These are phyloP conservation scores for Micrastur ruficollis DNA, from an alignment of 2,797 vertebrate species.

Conservation along the genomic window DNA sequence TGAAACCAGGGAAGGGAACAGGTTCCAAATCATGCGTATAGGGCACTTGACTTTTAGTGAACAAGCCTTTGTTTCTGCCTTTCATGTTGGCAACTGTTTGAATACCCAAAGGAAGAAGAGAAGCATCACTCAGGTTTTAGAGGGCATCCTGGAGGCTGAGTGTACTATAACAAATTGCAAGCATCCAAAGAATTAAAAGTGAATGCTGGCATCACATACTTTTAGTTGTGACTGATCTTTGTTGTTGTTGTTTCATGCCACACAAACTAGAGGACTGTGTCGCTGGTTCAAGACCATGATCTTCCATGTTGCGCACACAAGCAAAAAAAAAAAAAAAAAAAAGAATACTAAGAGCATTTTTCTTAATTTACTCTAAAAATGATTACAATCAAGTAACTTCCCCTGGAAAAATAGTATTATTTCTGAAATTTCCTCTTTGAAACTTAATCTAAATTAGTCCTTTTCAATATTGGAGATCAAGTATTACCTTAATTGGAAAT, in stretches of 20 bases:
- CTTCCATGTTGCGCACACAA: rapidly evolving
- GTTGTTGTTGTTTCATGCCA: background rate
- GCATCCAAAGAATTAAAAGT: background rate
- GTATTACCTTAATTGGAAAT: background rate
- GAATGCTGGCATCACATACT: background rate
- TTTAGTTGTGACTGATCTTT: background rate
- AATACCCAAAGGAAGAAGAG: background rate
- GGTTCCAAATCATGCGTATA: rapidly evolving
- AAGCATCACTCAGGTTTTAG: background rate
- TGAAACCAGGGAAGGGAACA: background rate
- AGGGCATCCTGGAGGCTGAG: background rate
- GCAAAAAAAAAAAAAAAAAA: background rate
- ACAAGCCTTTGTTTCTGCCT: background rate
- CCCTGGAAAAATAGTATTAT: background rate
- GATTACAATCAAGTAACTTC: background rate
- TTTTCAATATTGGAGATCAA: background rate
- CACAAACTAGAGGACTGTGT: background rate
- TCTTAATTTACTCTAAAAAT: background rate
- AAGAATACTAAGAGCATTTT: background rate
- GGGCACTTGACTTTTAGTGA: background rate
- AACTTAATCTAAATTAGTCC: background rate
- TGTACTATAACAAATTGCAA: background rate
- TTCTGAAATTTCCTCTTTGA: background rate
- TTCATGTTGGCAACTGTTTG: background rate
- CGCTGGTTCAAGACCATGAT: background rate